These are phyloP conservation scores for Megaleporinus macrocephalus DNA, from an alignment of 2,113 vertebrate genomes.

Conservation along the genomic window DNA sequence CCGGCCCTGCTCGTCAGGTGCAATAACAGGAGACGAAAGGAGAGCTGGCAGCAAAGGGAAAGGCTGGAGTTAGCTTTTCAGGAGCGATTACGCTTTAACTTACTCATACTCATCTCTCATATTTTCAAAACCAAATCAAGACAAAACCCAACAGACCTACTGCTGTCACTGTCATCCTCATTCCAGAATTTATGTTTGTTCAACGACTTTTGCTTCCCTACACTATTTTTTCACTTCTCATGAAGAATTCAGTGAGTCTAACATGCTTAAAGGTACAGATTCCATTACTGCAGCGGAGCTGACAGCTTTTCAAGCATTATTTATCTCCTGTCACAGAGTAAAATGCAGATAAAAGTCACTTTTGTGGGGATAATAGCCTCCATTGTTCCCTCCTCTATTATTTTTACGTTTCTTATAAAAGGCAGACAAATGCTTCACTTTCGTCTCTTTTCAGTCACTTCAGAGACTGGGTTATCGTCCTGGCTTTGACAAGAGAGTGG, in stretches of 20 bases:
- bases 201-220: constrained; percentile 29
- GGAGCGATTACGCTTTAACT: constrained; percentile 33
- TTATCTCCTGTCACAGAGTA: constrained; percentile 52
- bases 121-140: constrained; percentile 38
- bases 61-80: constrained; percentile 47
- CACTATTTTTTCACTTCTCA: constrained; percentile 54
- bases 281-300: constrained; percentile 38
- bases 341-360: constrained; percentile 55
- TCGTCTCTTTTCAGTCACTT: constrained; percentile 33
- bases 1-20: constrained; percentile 49
- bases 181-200: constrained; percentile 47
- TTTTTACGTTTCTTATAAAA: constrained; percentile 34
- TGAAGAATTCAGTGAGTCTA: constrained; percentile 49
- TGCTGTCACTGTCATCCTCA: constrained; percentile 43
- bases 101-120: constrained; percentile 33
- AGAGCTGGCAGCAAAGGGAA: constrained; percentile 19
- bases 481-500: constrained; percentile 34
- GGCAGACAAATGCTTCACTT: constrained; percentile 17
- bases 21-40: constrained; percentile 61
- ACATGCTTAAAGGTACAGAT: constrained; percentile 40
- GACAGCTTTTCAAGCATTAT: constrained; percentile 25
- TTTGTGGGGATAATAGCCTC: constrained; percentile 40
- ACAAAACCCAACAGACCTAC: constrained; percentile 18
- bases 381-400: constrained; percentile 46
- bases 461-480: constrained; percentile 31